A percentile compares a stretch with the other conserved stretches of the same genome.
Evolutionary conservation across 2,113 vertebrate species (phyloP).

Genomic region (Cervus canadensis): DNA sequence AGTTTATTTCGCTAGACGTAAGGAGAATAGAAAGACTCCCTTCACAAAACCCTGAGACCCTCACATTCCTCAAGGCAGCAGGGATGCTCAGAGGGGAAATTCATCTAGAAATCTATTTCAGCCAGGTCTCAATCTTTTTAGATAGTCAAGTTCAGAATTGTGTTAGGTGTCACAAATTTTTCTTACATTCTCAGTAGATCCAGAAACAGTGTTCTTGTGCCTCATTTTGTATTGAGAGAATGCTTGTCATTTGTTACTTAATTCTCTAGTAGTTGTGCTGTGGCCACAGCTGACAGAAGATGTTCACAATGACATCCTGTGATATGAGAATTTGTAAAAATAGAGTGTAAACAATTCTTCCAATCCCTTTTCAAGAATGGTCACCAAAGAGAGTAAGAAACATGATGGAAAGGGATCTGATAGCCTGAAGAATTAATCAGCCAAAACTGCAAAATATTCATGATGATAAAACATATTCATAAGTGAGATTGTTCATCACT

Average conservation of each 20-base stretch:
- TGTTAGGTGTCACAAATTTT: neutral
- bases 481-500: neutral
- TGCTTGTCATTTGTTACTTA: neutral
- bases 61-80: neutral
- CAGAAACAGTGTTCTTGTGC: neutral
- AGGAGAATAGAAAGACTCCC: neutral
- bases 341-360: neutral
- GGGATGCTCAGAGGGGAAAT: neutral
- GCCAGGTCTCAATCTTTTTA: neutral
- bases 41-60: accelerated
- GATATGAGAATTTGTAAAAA: neutral
- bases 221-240: neutral
- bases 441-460: neutral
- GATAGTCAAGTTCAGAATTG: neutral
- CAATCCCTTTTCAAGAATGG: neutral
- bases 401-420: neutral
- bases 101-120: neutral
- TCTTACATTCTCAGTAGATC: neutral
- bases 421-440: neutral
- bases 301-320: neutral
- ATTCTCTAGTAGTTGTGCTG: neutral
- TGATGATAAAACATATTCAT: neutral
- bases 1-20: neutral
- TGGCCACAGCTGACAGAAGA: neutral
- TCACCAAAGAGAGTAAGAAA: neutral